Conservation (phyloP, 2,113 vertebrate genomes). For the Cichladusa arquata region DNA sequence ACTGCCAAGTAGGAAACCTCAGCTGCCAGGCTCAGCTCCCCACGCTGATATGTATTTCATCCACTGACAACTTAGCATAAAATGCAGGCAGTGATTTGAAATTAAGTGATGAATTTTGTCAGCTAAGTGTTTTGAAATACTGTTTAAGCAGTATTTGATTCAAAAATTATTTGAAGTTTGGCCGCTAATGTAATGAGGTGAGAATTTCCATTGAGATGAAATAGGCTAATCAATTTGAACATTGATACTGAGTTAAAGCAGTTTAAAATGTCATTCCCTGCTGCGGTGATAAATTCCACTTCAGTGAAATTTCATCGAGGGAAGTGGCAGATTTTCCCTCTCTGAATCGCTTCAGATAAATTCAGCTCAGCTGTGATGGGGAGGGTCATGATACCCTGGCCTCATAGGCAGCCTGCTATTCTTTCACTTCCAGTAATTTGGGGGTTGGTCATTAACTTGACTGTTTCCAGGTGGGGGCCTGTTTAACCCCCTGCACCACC, state of each 20-base stretch:
- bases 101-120: constrained; percentile 39
- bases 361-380: neutral
- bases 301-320: neutral
- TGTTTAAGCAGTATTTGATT: constrained; percentile 42
- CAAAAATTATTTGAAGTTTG: constrained; percentile 45
- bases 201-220: constrained; percentile 55
- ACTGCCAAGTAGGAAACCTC: neutral
- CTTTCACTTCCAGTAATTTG: neutral
- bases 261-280: constrained; percentile 38
- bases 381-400: neutral
- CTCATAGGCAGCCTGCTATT: neutral
- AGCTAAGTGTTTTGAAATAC: constrained; percentile 36
- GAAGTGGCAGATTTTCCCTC: neutral
- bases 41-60: neutral
- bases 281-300: constrained; percentile 5
- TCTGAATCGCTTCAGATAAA: neutral
- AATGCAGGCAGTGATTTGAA: constrained; percentile 17
- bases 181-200: constrained; percentile 45
- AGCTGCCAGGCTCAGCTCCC: neutral
- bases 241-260: constrained; percentile 33
- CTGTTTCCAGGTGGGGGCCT: neutral
- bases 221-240: constrained; percentile 53
- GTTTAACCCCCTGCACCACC: neutral
- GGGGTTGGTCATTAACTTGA: neutral
- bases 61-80: constrained; percentile 11